Evolutionary conservation across 1,140 invertebrate species (phyloP).

Genomic region (Calycopis cecrops): DNA sequence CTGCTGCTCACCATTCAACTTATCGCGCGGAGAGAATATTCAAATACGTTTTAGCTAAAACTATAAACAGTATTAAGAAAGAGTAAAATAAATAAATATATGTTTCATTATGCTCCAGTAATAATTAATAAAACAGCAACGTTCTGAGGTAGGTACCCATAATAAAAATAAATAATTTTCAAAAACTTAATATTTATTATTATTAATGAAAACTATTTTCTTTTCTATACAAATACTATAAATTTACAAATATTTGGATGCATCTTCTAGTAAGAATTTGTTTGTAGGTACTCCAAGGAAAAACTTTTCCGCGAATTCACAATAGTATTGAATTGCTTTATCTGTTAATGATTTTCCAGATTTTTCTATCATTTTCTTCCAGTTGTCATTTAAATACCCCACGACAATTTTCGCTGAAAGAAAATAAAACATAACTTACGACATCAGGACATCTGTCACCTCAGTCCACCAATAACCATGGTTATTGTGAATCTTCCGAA

Average conservation of each 20-base stretch:
- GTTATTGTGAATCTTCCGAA: too few relatives aligned
- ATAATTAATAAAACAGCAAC: too few relatives aligned
- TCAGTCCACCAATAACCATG: too few relatives aligned
- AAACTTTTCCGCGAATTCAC: slow-evolving; percentile 28
- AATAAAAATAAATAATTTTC: neutral
- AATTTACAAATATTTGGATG: neutral
- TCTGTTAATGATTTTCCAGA: slow-evolving; percentile 36
- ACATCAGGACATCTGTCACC: too few relatives aligned
- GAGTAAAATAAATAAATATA: too few relatives aligned
- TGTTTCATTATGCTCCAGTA: neutral
- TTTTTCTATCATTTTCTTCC: slow-evolving; percentile 27
- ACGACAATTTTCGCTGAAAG: slow-evolving; percentile 35
- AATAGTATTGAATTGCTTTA: slow-evolving; percentile 27
- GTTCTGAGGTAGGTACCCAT: neutral
- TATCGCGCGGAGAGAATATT: too few relatives aligned
- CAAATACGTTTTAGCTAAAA: too few relatives aligned
- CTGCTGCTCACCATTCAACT: too few relatives aligned
- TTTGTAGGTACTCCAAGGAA: slow-evolving; percentile 31
- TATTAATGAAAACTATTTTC: neutral
- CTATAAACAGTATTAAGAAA: too few relatives aligned
- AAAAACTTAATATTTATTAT: neutral
- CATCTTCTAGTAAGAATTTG: slow-evolving; percentile 19
- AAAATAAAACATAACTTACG: too few relatives aligned
- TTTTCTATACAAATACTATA: neutral
- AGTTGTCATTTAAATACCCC: slow-evolving; percentile 38